Percentiles rank a stretch among this genome's conserved stretches.
Conservation (phyloP, 2,113 vertebrate species). For the Phylloscopus trochiloides region DNA sequence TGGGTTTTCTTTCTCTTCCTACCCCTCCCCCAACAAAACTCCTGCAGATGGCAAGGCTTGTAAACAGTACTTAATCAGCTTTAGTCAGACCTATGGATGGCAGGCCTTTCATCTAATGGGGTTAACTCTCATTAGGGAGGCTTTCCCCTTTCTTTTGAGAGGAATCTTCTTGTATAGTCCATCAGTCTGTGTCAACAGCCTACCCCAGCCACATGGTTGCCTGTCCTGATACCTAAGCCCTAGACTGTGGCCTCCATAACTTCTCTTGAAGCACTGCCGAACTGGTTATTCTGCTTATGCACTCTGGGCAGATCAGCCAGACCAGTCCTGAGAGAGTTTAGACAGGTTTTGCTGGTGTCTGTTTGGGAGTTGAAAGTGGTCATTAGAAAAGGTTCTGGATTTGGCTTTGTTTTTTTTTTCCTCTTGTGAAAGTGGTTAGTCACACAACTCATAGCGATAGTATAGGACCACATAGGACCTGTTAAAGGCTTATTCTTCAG, state of each 20-base stretch:
- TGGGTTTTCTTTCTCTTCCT: not conserved
- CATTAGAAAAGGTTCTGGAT: not conserved
- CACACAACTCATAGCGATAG: not conserved
- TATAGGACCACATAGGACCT: not conserved
- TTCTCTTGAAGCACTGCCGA: not conserved
- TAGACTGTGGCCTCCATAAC: not conserved
- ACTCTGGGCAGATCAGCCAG: not conserved
- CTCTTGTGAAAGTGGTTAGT: not conserved
- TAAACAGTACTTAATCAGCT: not conserved
- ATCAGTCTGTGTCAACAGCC: not conserved
- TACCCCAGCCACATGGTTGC: not conserved
- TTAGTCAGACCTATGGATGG: not conserved
- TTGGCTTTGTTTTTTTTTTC: not conserved
- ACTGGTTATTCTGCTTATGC: not conserved
- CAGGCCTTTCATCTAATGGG: not conserved
- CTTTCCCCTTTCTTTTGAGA: not conserved
- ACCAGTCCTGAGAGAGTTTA: not conserved
- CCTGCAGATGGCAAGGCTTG: not conserved
- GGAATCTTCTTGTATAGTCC: not conserved
- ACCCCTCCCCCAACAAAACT: not conserved
- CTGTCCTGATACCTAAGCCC: not conserved
- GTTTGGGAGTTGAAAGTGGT: not conserved
- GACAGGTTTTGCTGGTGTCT: not conserved
- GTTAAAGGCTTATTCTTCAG: not conserved
- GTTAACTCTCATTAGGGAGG: not conserved